Evolutionary conservation across 2,888 invertebrate species (phyloP), one percentile per base, ranked within the genome.

Genomic region (Cartodere bifasciata): DNA sequence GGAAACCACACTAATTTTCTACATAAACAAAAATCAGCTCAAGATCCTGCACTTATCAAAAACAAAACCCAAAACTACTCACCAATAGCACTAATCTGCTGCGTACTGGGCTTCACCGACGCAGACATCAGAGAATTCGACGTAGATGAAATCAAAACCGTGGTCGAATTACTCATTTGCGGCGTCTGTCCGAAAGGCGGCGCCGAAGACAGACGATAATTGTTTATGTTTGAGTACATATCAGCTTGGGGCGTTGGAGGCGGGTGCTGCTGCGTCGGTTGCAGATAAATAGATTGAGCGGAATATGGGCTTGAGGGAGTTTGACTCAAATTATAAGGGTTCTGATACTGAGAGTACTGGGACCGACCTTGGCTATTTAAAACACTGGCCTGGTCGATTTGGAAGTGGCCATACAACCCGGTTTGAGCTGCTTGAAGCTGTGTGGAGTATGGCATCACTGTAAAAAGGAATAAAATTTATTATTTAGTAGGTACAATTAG

Each of bases 111-210:
- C 51, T 87, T 88, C 29, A 86, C 84, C 36, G 81, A 80, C 20
- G 85, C 79, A 4, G 87, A 85, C 86, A 88, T 88, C 44, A 88
- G 67, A 17, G 83, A 83, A 59, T 86, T 87, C 35, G 86, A 82
- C 33, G 83, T 80, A 39, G 86, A 82, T 21, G 86, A 85, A 43
- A 88, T 88, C 47, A 90, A 72, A 45, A 90, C 83, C 11, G 87
- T 86, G 52, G 79, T 86, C 28, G 85, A 86, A 58, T 81, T 87
- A 54, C 74, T 84, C 43, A 84, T 67, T 52, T 80, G 81, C 48
- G 83, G 85, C 29, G 79, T 80, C 53, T 85, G 84, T 11, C 80
- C 81, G 51, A 80, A 83, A 9, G 79, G 77, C 12, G 67, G 68
- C 4, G 70, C 67, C 13, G 69, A 66, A 25, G 70, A 50, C 33